Conservation (phyloP, 2,888 invertebrate species). For the Volucella bombylans region DNA sequence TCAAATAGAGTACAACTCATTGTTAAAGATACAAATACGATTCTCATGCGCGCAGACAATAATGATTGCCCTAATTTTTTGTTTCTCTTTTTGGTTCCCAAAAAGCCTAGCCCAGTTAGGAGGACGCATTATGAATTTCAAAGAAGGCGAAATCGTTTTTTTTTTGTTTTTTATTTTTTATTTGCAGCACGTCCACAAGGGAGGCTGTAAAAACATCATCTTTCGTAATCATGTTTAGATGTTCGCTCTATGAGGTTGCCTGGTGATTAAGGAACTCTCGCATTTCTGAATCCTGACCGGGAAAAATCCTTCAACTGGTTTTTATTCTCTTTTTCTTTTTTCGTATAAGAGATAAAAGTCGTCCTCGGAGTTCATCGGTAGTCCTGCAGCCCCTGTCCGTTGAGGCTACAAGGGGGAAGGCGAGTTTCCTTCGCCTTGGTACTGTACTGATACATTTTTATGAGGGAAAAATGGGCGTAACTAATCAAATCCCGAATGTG, state of each 20-base stretch:
- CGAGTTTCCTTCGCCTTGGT: not conserved
- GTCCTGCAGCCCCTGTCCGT: not conserved
- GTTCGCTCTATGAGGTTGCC: conserved; percentile 60
- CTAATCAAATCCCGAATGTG: conserved; percentile 59
- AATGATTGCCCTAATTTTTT: conserved; percentile 59
- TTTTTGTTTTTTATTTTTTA: conserved; percentile 5
- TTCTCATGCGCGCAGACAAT: not conserved
- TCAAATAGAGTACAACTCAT: conserved; percentile 44
- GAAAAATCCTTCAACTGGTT: conserved; percentile 71
- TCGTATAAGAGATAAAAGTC: too few relatives aligned
- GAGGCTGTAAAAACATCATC: conserved; percentile 82
- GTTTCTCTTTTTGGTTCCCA: not conserved
- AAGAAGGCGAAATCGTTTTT: conserved; percentile 20
- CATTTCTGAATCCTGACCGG: conserved; percentile 43
- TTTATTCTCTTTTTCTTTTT: not conserved
- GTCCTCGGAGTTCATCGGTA: conserved; percentile 27
- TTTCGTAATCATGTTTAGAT: conserved; percentile 82
- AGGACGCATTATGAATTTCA: conserved; percentile 2
- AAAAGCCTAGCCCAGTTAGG: conserved; percentile 27
- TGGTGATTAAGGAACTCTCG: conserved; percentile 62
- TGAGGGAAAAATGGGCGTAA: conserved; percentile 65
- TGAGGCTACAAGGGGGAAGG: conserved; percentile 38
- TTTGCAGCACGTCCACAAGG: conserved; percentile 48
- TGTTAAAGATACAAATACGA: conserved; percentile 33
- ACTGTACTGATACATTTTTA: conserved; percentile 39